These are phyloP conservation scores for Athene noctua DNA, from an alignment of 2,113 vertebrate genomes.

Conservation along the genomic window DNA sequence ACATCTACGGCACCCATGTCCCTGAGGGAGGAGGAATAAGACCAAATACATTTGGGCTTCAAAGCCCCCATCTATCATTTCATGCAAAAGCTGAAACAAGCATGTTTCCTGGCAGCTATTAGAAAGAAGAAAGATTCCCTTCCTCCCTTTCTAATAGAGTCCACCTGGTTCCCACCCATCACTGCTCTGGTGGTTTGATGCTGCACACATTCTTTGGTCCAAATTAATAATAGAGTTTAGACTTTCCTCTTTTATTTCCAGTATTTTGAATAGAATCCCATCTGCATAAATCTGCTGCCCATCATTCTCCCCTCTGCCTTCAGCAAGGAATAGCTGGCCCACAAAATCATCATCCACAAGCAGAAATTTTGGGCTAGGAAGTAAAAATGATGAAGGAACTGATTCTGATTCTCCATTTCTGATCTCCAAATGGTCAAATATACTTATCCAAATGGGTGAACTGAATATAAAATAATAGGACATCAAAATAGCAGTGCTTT, in stretches of 20 bases:
- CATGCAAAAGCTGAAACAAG: conserved; percentile 33
- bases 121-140: background rate
- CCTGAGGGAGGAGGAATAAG: conserved; percentile 31
- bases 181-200: conserved; percentile 1
- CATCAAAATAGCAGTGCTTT: background rate
- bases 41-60: background rate
- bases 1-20: conserved; percentile 60
- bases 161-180: conserved; percentile 5
- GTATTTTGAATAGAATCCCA: background rate
- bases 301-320: background rate
- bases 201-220: background rate
- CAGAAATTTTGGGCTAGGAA: background rate
- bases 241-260: background rate
- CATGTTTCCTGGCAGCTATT: conserved; percentile 14
- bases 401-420: background rate
- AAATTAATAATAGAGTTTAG: background rate
- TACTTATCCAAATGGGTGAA: background rate
- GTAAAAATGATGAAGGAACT: background rate
- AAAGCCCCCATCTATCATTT: conserved; percentile 17
- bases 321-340: background rate
- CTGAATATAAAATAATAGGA: background rate
- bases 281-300: background rate
- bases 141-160: background rate
- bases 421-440: background rate
- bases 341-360: background rate